These are phyloP conservation scores for Crambe crambe DNA, from an alignment of 37 sponge, comb jelly and placozoan species.

Conservation along the genomic window DNA sequence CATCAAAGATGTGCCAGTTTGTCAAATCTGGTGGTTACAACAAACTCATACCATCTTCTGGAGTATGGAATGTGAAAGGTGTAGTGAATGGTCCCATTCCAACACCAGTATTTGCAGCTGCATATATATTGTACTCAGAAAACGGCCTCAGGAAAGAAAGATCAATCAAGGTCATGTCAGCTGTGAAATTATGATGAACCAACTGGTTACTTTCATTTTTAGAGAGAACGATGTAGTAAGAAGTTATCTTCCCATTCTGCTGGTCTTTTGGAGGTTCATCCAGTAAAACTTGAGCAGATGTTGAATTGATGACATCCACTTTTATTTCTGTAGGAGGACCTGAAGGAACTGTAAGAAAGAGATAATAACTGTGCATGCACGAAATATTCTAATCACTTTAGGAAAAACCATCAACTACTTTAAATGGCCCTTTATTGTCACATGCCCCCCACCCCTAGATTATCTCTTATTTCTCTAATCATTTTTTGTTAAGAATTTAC, in stretches of 20 bases:
- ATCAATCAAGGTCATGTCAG: not conserved
- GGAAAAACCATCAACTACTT: too few species aligned
- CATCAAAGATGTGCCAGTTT: too few species aligned
- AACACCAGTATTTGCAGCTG: conserved; percentile 12
- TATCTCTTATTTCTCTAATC: too few species aligned
- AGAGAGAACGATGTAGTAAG: not conserved
- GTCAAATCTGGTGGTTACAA: not conserved
- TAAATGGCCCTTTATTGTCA: too few species aligned
- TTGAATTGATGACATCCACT: not conserved
- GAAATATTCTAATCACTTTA: not conserved
- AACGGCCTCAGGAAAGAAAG: conserved; percentile 1
- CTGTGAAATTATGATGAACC: not conserved
- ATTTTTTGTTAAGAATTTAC: too few species aligned
- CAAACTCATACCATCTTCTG: conserved; percentile 10
- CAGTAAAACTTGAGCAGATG: not conserved
- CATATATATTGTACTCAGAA: not conserved
- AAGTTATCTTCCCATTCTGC: not conserved
- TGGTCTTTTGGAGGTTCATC: not conserved
- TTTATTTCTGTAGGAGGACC: not conserved
- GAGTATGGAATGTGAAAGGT: not conserved
- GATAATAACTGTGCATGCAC: not conserved
- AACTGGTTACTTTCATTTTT: not conserved
- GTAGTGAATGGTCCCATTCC: conserved; percentile 15
- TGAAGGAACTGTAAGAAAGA: not conserved
- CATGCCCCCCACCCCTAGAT: too few species aligned